phyloP scores from a whole-genome alignment of 2,797 vertebrate species.

The Melanotaenia boesemani region DNA sequence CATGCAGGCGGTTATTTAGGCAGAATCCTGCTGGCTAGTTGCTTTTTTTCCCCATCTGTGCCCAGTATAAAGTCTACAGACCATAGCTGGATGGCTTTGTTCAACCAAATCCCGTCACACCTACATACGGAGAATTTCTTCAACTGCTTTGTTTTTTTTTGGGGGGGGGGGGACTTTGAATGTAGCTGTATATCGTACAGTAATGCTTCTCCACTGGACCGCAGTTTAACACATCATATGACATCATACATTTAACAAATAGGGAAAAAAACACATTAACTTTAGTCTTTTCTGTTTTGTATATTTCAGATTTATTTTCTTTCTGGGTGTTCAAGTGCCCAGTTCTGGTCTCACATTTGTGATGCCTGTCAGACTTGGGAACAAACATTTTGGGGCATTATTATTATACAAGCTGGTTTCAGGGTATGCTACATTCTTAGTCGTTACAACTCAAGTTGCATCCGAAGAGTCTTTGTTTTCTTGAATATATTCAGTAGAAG shows the following conservation, averaged over 20 bases:
- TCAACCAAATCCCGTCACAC: conserved; percentile 70
- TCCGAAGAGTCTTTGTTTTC: conserved; percentile 67
- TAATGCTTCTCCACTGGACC: conserved; percentile 63
- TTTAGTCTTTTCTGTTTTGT: conserved; percentile 42
- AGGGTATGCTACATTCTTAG: conserved; percentile 70
- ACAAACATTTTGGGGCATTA: conserved; percentile 84
- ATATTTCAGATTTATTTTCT: conserved; percentile 41
- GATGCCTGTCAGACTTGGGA: conserved; percentile 70
- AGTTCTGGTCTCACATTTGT: conserved; percentile 66
- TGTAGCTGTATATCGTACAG: conserved; percentile 73
- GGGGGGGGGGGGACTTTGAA: conserved; percentile 63
- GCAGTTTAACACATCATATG: conserved; percentile 45
- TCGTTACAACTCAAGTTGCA: conserved; percentile 60
- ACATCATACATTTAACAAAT: conserved; percentile 53
- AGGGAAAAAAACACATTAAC: conserved; percentile 62
- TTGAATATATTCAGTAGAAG: conserved; percentile 59
- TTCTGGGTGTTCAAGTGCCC: conserved; percentile 54
- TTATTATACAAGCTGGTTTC: conserved; percentile 76
- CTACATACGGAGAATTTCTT: conserved; percentile 51
- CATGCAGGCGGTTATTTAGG: conserved; percentile 46
- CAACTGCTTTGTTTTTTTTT: conserved; percentile 47
- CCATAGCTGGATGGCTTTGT: conserved; percentile 58
- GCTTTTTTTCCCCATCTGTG: conserved; percentile 55
- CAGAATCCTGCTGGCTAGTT: conserved; percentile 58
- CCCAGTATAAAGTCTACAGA: conserved; percentile 51